Percentiles rank a stretch among this genome's conserved stretches.
Conservation (phyloP, 2,113 vertebrate species). For the Myotis lucifugus region DNA sequence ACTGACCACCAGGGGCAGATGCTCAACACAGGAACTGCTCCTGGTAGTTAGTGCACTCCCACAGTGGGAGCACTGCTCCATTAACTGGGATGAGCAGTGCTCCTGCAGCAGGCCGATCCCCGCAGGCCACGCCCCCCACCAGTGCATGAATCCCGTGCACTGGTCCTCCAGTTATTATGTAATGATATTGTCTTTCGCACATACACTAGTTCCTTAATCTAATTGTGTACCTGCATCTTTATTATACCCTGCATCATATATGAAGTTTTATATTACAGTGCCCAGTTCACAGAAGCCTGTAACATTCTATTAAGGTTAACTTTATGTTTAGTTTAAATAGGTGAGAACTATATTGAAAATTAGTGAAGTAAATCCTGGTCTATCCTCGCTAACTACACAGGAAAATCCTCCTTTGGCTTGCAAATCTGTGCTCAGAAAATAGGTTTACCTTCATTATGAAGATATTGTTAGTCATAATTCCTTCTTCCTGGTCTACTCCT, state of each 20-base stretch:
- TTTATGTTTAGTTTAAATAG: background rate
- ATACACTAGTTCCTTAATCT: background rate
- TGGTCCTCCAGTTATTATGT: too few relatives aligned
- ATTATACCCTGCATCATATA: background rate
- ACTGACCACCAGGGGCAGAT: too few relatives aligned
- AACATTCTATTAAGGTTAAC: background rate
- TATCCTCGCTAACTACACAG: background rate
- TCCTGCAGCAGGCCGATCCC: too few relatives aligned
- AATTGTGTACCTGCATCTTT: background rate
- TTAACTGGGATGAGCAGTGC: too few relatives aligned
- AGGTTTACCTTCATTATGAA: background rate
- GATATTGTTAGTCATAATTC: background rate
- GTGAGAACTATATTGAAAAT: background rate
- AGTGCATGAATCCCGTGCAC: too few relatives aligned
- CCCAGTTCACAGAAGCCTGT: background rate
- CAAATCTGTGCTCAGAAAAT: background rate
- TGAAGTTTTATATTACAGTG: background rate
- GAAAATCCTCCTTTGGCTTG: background rate
- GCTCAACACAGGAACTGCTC: too few relatives aligned
- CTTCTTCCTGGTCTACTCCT: background rate
- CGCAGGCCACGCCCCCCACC: too few relatives aligned
- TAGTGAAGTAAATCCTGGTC: background rate
- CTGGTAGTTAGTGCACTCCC: too few relatives aligned
- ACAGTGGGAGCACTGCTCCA: too few relatives aligned
- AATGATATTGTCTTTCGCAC: background rate